Evolutionary conservation across 2,797 vertebrate genomes (phyloP).

Genomic region (Schizopygopsis pylzovi): DNA sequence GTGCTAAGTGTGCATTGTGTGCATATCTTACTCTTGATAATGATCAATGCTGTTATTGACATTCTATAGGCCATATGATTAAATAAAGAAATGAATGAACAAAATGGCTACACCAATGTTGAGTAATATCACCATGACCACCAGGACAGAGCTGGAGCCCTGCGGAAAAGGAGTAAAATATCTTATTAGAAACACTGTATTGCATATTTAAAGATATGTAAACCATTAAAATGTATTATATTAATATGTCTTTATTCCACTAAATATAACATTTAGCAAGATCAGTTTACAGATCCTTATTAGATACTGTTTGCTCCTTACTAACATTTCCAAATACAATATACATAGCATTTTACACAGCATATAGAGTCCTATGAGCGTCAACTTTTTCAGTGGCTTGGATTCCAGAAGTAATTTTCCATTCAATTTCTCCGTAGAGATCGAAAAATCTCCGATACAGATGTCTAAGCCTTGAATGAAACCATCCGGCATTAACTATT

Average conservation of each 20-base stretch:
- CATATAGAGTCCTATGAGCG: neutral
- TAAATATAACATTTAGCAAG: conserved; percentile 1
- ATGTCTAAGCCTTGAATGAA: neutral
- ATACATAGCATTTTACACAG: neutral
- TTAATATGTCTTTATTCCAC: neutral
- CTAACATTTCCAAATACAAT: neutral
- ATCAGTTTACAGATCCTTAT: neutral
- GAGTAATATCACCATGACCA: conserved; percentile 99
- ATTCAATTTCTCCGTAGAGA: neutral
- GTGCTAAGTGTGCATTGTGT: conserved; percentile 62
- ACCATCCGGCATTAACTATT: neutral
- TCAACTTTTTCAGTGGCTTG: neutral
- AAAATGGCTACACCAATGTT: conserved; percentile 99
- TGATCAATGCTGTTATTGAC: conserved; percentile 62
- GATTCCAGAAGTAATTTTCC: neutral
- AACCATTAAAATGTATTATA: neutral
- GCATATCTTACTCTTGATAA: conserved; percentile 62
- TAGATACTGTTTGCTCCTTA: neutral
- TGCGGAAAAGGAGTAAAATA: conserved; percentile 73
- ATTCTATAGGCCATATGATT: conserved; percentile 73
- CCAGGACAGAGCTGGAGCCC: conserved; percentile 96
- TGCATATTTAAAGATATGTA: neutral
- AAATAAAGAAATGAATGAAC: conserved; percentile 99
- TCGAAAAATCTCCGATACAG: neutral
- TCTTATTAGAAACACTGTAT: conserved; percentile 23